Base-by-base conservation (phyloP, 2,797 vertebrate genomes). In the Odontamblyopus lacepedii region DNA sequence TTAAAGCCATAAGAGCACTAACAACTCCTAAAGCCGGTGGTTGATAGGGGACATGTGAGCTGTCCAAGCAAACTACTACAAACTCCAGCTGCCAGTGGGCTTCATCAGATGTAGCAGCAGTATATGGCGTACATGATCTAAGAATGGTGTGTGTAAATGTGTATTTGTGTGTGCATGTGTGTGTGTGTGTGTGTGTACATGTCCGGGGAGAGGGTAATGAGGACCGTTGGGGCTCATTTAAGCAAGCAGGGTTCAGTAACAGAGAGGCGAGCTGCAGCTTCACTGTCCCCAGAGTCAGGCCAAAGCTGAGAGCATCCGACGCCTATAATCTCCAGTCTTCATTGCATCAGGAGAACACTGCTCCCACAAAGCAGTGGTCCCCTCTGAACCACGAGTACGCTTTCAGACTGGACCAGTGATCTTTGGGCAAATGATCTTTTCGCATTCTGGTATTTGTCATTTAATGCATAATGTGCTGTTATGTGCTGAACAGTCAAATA, bases 151-250 rank as follows among this genome's bases (percentile, higher is more conserved):
- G 75, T 51, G 71, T 1, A 74, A 18, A 76, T 73, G 63, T 51
- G 74, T 23, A 23, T 23, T 23, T 23, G 32, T 57, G 29, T 35
- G 7, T 68, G 27, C 71, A 74, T 19, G 44, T 73, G 63, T 50
- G 74, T 53, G 71, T 1, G 76, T 26, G 12, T 65, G 48, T 82
- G 85, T 70, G 78, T 78, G 83, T 57, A 70, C 59, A 77, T 73
- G 79, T 85, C 85, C 56, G 71, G 87, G 84, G 90, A 91, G 84
- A 82, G 85, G 83, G 87, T 94, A 95, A 95, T 95, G 92, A 95
- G 92, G 88, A 93, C 90, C 89, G 38, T 82, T 86, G 92, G 91
- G 93, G 89, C 89, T 92, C 82, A 75, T 93, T 93, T 92, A 91
- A 90, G 84, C 79, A 83, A 86, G 86, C 85, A 83, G 83, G 88